Percentiles rank a stretch among this genome's conserved stretches.
Conservation (phyloP, 1,140 invertebrate species). For the Tetraneura akinire region DNA sequence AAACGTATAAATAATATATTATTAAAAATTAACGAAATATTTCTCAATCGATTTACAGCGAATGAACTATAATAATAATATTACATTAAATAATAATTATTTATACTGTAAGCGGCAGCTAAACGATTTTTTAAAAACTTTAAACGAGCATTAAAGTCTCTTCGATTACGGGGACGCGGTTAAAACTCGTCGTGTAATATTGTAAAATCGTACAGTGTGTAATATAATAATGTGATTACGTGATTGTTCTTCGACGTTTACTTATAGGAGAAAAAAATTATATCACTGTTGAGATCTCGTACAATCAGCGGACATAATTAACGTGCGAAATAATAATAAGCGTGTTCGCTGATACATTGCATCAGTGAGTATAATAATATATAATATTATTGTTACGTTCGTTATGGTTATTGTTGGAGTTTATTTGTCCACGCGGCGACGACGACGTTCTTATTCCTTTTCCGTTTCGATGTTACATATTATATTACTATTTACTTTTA, state of each 20-base stretch:
- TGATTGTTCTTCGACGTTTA: conserved; percentile 4
- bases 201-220: too few species aligned
- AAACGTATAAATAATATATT: neutral
- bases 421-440: neutral
- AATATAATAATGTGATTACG: neutral
- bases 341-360: neutral
- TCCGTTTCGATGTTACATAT: conserved; percentile 28
- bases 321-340: conserved; percentile 20
- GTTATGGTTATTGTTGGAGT: conserved; percentile 28
- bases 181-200: too few species aligned
- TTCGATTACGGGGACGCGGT: too few species aligned
- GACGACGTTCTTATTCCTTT: neutral
- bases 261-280: neutral
- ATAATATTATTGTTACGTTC: too few species aligned
- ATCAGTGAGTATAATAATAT: too few species aligned
- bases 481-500: neutral
- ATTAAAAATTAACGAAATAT: neutral
- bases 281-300: conserved; percentile 4
- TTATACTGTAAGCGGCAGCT: neutral
- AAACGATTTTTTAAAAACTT: neutral
- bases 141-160: neutral
- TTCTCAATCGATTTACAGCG: neutral
- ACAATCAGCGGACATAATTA: conserved; percentile 33
- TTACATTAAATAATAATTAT: neutral
- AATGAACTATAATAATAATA: conserved; percentile 21